Conservation (phyloP, 2,113 vertebrate genomes). For the Psilopogon haemacephalus region DNA sequence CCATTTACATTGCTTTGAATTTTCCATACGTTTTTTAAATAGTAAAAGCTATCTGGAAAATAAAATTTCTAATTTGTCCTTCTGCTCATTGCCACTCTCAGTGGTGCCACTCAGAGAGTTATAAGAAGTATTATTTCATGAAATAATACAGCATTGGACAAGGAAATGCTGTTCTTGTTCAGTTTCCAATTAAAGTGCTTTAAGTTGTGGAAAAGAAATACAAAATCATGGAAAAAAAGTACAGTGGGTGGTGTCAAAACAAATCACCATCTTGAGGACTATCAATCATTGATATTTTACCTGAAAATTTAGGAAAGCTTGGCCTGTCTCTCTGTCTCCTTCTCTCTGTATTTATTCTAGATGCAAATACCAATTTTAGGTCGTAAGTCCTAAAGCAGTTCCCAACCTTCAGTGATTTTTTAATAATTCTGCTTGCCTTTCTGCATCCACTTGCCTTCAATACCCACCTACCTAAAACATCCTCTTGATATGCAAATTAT, state of each 20-base stretch:
- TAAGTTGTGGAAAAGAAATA: neutral
- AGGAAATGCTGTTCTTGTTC: neutral
- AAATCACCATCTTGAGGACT: neutral
- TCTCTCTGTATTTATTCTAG: neutral
- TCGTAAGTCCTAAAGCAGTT: neutral
- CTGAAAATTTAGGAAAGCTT: neutral
- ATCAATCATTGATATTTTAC: neutral
- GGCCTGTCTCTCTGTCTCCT: neutral
- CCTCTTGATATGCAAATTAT: rapidly evolving
- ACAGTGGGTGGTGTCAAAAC: neutral
- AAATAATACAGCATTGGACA: neutral
- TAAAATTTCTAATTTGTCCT: neutral
- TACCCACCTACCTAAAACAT: neutral
- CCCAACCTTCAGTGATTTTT: neutral
- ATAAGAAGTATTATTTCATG: neutral
- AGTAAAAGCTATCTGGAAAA: neutral
- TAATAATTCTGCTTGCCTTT: neutral
- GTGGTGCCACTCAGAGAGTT: neutral
- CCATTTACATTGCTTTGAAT: neutral
- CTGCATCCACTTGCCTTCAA: neutral
- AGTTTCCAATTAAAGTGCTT: neutral
- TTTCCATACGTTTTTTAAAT: neutral
- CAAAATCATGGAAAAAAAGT: neutral
- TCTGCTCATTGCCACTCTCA: neutral
- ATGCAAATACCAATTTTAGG: neutral